These are phyloP conservation scores for Setophaga petechia DNA, from an alignment of 2,113 vertebrate genomes.

Conservation along the genomic window DNA sequence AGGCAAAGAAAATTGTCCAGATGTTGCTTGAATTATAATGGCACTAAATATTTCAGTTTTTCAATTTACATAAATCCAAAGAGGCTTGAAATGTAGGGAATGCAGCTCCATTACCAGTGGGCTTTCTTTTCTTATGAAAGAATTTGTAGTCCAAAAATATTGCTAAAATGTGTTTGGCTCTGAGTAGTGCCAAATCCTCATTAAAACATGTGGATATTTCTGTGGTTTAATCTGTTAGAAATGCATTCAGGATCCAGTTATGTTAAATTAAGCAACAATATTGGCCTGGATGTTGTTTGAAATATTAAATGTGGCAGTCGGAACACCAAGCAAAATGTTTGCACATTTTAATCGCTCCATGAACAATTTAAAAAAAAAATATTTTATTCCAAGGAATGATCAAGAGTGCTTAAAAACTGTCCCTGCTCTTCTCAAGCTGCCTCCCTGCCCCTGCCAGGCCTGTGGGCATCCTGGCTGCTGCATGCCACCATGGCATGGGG, in stretches of 20 bases:
- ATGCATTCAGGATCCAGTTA: constrained; percentile 39
- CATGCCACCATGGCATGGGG: not conserved
- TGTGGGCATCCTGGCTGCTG: not conserved
- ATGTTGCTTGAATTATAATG: constrained; percentile 20
- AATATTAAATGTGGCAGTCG: constrained; percentile 56
- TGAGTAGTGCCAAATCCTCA: constrained; percentile 10
- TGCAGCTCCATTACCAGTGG: not conserved
- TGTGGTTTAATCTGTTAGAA: constrained; percentile 61
- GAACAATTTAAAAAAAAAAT: not conserved
- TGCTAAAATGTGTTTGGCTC: constrained; percentile 57
- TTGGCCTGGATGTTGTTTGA: constrained; percentile 61
- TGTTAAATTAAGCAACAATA: constrained; percentile 63
- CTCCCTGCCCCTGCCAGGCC: not conserved
- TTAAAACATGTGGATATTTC: constrained; percentile 65
- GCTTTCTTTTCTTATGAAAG: constrained; percentile 4
- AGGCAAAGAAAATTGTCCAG: constrained; percentile 36
- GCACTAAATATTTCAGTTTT: not conserved
- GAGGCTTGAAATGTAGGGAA: not conserved
- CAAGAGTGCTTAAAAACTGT: not conserved
- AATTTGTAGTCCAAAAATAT: constrained; percentile 38
- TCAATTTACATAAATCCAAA: not conserved
- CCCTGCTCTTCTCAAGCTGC: not conserved
- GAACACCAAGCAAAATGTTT: constrained; percentile 57
- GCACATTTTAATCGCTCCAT: constrained; percentile 39
- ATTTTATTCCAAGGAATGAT: not conserved